These are phyloP conservation scores for Neuroscelio doddi DNA, from an alignment of 2,888 invertebrate species.

Conservation along the genomic window DNA sequence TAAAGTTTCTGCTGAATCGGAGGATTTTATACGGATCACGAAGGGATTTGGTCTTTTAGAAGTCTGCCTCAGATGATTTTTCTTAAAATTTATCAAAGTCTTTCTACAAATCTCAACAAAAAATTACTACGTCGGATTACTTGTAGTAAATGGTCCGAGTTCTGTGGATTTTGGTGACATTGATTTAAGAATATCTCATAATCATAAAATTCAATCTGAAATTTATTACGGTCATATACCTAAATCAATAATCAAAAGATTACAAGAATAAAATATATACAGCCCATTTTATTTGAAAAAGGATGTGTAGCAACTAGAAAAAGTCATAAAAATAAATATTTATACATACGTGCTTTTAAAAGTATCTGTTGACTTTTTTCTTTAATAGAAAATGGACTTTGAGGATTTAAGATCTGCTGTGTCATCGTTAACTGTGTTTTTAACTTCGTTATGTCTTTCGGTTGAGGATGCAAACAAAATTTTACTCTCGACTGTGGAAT, in stretches of 20 bases:
- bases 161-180: no score
- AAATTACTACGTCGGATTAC: background rate
- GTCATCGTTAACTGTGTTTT: slow-evolving; percentile 32
- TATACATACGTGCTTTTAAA: no score
- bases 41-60: background rate
- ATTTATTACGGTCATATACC: no score
- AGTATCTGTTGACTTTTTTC: background rate
- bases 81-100: background rate
- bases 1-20: background rate
- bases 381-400: slow-evolving; percentile 5
- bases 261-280: no score
- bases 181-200: no score
- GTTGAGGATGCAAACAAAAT: slow-evolving; percentile 33
- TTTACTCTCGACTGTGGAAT: slow-evolving; percentile 7
- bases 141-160: background rate
- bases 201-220: no score
- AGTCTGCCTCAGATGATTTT: background rate
- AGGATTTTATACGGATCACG: background rate
- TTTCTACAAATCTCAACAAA: background rate
- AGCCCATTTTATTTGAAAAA: no score
- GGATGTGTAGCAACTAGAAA: no score
- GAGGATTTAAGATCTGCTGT: slow-evolving; percentile 24
- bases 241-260: no score
- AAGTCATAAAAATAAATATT: no score
- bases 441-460: slow-evolving; percentile 38